Conservation (phyloP, 2,797 vertebrate genomes). For the Coranthus polyacanthus region DNA sequence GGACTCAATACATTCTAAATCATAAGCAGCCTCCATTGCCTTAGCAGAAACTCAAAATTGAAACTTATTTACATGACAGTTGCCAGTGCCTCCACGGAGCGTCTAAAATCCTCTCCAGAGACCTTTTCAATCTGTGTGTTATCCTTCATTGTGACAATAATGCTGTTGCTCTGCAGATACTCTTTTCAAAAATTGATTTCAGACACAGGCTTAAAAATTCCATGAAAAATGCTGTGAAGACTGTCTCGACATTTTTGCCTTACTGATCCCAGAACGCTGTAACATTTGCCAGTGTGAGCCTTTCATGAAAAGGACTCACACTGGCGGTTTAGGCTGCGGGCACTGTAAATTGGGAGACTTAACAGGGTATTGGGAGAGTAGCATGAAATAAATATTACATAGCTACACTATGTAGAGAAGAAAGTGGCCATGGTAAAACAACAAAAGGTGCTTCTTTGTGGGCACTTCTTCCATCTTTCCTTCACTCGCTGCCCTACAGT, state of each 20-base stretch:
- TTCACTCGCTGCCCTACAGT: conserved; percentile 3
- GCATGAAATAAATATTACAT: conserved; percentile 30
- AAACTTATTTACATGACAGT: conserved; percentile 54
- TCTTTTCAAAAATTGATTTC: conserved; percentile 45
- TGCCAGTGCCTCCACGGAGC: conserved; percentile 23
- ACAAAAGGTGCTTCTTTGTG: conserved; percentile 37
- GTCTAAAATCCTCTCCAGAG: conserved; percentile 41
- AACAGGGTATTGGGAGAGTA: conserved; percentile 1
- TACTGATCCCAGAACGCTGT: conserved; percentile 1
- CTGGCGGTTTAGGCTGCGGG: conserved; percentile 19
- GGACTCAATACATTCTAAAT: too few relatives aligned
- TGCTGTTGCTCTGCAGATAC: not conserved
- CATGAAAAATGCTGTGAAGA: conserved; percentile 21
- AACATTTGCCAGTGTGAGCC: conserved; percentile 13
- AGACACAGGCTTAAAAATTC: conserved; percentile 15
- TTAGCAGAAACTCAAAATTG: conserved; percentile 42
- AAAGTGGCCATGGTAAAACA: not conserved
- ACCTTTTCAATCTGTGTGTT: conserved; percentile 35
- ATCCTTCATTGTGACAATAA: conserved; percentile 44
- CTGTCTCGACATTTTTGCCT: conserved; percentile 28
- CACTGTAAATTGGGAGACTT: conserved; percentile 29
- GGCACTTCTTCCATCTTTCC: conserved; percentile 29
- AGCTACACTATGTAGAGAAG: conserved; percentile 1
- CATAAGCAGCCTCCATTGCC: not conserved
- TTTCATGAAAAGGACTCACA: conserved; percentile 24